phyloP scores from a whole-genome alignment of 2,797 vertebrate species.

The Natrix natrix region DNA sequence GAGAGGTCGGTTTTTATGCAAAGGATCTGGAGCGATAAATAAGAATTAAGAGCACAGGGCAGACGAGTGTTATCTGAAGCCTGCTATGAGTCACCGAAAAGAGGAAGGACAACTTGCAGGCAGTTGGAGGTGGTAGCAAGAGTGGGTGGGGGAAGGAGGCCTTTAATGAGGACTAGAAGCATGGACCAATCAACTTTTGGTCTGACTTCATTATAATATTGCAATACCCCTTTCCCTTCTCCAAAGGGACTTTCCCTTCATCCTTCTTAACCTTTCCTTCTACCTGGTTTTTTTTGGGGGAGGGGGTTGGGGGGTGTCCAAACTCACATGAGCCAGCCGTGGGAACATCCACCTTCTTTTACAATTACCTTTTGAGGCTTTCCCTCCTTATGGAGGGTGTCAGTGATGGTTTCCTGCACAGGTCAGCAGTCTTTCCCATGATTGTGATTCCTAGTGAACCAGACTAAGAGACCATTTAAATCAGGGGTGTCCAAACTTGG shows the following conservation, averaged over 20 bases:
- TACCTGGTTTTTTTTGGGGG: background rate
- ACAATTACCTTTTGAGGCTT: too few relatives aligned
- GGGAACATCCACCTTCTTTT: too few relatives aligned
- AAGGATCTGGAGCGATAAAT: background rate
- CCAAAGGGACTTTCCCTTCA: background rate
- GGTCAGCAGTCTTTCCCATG: too few relatives aligned
- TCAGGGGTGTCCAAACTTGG: too few relatives aligned
- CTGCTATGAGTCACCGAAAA: background rate
- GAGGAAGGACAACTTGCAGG: background rate
- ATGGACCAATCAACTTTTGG: background rate
- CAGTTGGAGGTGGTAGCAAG: background rate
- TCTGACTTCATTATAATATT: background rate
- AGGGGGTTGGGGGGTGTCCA: fast-evolving
- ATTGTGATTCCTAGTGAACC: too few relatives aligned
- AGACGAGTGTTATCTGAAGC: background rate
- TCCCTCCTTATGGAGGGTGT: too few relatives aligned
- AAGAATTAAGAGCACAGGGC: background rate
- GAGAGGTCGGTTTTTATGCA: slow-evolving; percentile 11
- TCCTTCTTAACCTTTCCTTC: background rate
- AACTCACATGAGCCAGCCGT: background rate
- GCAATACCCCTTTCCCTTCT: background rate
- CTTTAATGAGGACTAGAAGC: background rate
- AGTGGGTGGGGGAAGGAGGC: background rate
- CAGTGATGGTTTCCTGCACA: too few relatives aligned
- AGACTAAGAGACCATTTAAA: too few relatives aligned